Base-by-base conservation (phyloP, 2,888 invertebrate genomes). In the Boloria selene region DNA sequence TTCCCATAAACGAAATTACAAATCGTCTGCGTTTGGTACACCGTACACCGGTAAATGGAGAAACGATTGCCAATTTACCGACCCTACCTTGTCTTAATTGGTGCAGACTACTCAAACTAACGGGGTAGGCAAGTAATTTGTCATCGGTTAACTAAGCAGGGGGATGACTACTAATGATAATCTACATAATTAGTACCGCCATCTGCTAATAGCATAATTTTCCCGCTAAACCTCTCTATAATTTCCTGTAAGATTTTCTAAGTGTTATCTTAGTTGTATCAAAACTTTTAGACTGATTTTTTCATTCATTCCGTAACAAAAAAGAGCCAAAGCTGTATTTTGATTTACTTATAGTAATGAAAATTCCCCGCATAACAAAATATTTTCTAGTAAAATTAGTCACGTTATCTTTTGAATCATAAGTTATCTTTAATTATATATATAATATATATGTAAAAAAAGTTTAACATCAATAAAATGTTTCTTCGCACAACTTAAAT, bases 181-280 rank as follows among this genome's bases (percentile, higher is more conserved):
- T 85, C 84, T 83, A 86, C 88, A 90, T 90, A 90, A 91, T 91
- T 88, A 91, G 88, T 87, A 80, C 84, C 83, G 82, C 86, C 88
- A 87, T 88, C 89, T 86, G 85, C 87, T 90, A 90, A 90, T 91
- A 90, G 88, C 87, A 84, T 85, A 86, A 90, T 90, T 90, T 88
- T 86, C 87, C 86, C 86, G 88, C 86, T 90, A 86, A 90, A 87
- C 86, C 86, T 79, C 79, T 81, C 86, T 85, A 85, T 88, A 88
- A 89, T 88, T 88, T 85, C 14, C 38, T 59, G 47, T 16, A 49
- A 49, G 6, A 49, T 49, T 38, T 10, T 38, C 7, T 31, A 7
- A 31, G 10, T 10, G 31, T 31, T 31, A 31, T 38, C 31, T 38
- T 38, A 38, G 31, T 10, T 38, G 2, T 38, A 7, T 38, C 2